Evolutionary conservation across 1,140 invertebrate genomes (phyloP), one percentile per base, ranked within the genome.

Genomic region (Stenopsyche tienmushanensis): DNA sequence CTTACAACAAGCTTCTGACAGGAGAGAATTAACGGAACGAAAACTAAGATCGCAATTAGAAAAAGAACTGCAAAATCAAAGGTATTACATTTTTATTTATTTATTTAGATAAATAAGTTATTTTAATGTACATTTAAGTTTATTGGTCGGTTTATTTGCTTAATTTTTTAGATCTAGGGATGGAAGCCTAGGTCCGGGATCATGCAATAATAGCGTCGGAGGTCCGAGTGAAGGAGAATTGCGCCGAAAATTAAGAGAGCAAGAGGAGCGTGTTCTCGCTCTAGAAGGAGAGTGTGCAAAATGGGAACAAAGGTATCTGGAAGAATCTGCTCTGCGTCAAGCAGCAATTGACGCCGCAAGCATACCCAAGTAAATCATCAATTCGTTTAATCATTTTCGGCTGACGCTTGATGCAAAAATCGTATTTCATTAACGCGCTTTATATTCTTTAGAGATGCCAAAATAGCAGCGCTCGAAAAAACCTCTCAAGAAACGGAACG

Each of bases 291-390:
- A 93, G 73, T 88, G 90, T 62, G 85, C 90, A 49, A 91, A 92
- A 77, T 93, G 91, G 90, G 91, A 94, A 76, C 91, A 94, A 78
- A 84, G 90, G 47, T 94, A 91, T 78, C 78, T 94, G 5, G 91
- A 94, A 76, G 92, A 94, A 77, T 90, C 87, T 68, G 90, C 92
- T 26, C 77, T 93, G 59, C 79, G 91, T 44, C 91, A 94, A 78
- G 88, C 91, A 41, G 91, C 90, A 20, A 90, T 93, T 44, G 90
- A 92, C 74, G 90, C 90, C 55, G 91, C 90, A 42, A 90, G 90
- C 74, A 87, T 91, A 76, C 90, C 90, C 66, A 93, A 92, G 89
- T 91, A 75, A 79, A 81, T 76, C 42, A 69, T 64, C 26, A 29
- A 24, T 59, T n/a, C n/a, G n/a, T n/a, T n/a, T n/a, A n/a, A n/a